Evolutionary conservation across 2,797 vertebrate genomes (phyloP), one percentile per base, ranked within the genome.

Genomic region (Poeciliopsis presidionis): DNA sequence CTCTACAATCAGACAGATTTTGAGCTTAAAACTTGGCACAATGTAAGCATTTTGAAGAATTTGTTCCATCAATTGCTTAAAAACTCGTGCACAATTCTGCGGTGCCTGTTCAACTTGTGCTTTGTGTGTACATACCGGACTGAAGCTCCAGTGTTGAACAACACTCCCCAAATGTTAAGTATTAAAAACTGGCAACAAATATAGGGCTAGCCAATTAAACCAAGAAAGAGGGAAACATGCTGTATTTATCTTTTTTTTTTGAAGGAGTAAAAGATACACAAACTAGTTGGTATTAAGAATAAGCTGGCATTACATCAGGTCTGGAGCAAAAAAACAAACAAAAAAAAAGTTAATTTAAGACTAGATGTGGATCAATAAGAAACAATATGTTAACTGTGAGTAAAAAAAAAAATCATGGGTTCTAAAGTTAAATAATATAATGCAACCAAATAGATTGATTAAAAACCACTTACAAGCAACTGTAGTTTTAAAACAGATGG

Each of bases 131-230:
- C 65, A 67, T 41, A 67, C 65, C 7, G 30, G 30, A 36, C 30
- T 67, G 11, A 12, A 22, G 39, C 36, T 25, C 20, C 65, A 67
- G 65, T 33, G 41, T 39, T 43, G 20, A 43, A 41, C 36, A 67
- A 41, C 20, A 67, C 43, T 69, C 39, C 65, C 65, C 39, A 69
- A 22, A 43, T 69, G 65, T 43, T 6, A 14, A n/a, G 65, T n/a
- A 69, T 69, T 69, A 69, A 69, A 69, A 69, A 25, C 65, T 69
- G 39, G 39, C 65, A 43, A 69, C 39, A 69, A 69, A 43, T 69
- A 22, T 69, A 69, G 2, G 41, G 65, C 43, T 43, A 13, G 22
- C 22, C 25, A 25, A 69, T 43, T 69, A 69, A 69, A 43, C 65
- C 43, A 25, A 69, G 22, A 43, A 43, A 65, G 36, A 39, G 4